Evolutionary conservation across 2,113 vertebrate species (phyloP).

Genomic region (Taurulus bubalis): DNA sequence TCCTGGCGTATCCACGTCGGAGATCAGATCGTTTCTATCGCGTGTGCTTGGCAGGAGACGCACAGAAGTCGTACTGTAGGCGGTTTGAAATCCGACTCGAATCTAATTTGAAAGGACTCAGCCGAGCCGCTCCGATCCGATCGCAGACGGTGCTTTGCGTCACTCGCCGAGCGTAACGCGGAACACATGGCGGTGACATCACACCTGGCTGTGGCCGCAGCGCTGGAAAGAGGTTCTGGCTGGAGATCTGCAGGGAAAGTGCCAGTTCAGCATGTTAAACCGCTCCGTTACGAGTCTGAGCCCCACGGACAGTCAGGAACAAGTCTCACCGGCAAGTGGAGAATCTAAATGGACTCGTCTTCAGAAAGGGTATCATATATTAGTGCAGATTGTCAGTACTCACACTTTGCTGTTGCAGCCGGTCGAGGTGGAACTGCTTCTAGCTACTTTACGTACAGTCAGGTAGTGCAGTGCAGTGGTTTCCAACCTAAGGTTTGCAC

Average conservation of each 20-base stretch:
- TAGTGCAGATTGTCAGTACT: neutral
- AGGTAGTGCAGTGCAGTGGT: neutral
- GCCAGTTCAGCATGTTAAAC: neutral
- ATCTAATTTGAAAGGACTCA: constrained; percentile 45
- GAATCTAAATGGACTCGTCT: neutral
- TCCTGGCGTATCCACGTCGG: constrained; percentile 26
- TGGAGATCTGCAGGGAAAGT: neutral
- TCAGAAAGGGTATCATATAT: neutral
- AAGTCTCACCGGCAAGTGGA: neutral
- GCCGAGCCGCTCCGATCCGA: constrained; percentile 43
- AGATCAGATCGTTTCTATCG: constrained; percentile 49
- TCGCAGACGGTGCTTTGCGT: constrained; percentile 35
- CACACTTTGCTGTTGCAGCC: no score
- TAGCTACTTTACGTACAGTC: neutral
- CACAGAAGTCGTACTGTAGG: neutral
- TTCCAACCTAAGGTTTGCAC: neutral
- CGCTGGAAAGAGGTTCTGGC: neutral
- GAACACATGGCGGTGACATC: constrained; percentile 65
- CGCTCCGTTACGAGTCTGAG: neutral
- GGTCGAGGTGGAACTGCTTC: neutral
- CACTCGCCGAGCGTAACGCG: constrained; percentile 35
- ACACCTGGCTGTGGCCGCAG: constrained; percentile 33
- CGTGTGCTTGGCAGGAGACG: constrained; percentile 9
- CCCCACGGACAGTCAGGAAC: neutral
- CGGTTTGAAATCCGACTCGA: constrained; percentile 60